Conservation (phyloP, 92 coral and sea anemone species). For the Muricea muricata region DNA sequence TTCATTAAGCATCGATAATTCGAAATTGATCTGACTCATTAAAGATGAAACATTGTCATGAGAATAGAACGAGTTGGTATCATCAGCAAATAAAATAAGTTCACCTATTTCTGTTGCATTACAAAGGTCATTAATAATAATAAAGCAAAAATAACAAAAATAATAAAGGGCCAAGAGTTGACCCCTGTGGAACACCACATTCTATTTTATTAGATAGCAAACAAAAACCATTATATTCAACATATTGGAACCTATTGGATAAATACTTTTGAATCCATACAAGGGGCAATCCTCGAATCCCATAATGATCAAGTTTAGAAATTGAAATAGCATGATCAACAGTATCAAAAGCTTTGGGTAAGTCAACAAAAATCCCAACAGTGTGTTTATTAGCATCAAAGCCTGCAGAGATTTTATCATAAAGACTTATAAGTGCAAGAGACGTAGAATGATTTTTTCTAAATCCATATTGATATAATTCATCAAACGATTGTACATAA, state of each 20-base stretch:
- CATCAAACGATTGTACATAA: background rate
- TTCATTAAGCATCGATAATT: background rate
- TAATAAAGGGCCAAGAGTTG: background rate
- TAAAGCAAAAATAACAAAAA: background rate
- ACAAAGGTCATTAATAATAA: background rate
- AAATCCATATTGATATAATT: background rate
- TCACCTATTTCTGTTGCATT: background rate
- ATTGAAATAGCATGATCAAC: background rate
- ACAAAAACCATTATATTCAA: background rate
- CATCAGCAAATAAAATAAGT: slow-evolving; percentile 9
- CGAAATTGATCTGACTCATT: background rate
- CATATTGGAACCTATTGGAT: background rate
- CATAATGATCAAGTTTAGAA: background rate
- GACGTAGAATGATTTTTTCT: background rate
- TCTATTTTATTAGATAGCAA: background rate
- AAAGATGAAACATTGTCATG: background rate
- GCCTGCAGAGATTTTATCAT: background rate
- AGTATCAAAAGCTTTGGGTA: slow-evolving; percentile 16
- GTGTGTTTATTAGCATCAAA: background rate
- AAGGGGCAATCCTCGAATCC: slow-evolving; percentile 15
- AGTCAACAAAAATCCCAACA: background rate
- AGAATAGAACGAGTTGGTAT: slow-evolving; percentile 4
- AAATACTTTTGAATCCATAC: background rate
- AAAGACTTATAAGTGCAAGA: background rate
- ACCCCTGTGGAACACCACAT: slow-evolving; percentile 24